Base-by-base conservation (phyloP, 1,140 invertebrate species). In the Hypsibius dujardini region DNA sequence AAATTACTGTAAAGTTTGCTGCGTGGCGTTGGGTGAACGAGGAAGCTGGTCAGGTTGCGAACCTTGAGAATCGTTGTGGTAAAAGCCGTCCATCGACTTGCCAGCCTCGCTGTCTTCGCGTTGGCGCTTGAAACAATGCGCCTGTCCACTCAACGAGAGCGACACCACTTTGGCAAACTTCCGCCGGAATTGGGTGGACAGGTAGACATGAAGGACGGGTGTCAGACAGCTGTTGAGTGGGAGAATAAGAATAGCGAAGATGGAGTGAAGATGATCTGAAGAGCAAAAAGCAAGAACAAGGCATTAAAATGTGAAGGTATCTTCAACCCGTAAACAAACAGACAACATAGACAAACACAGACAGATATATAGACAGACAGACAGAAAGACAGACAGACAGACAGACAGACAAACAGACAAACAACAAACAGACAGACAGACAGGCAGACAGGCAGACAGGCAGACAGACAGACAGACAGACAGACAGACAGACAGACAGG, bases 201-300 rank as follows among this genome's bases (percentile, higher is more conserved):
- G 12, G 12, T 67, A 45, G 12, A 45, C 62, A 67, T 67, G 62
- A 7, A 67, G 62, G 3, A 67, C 12, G 7, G 62, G 62, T 15
- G 62, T 67, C 12, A 67, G 62, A 42, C 12, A 67, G 42, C 62
- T 67, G 42, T 67, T 67, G 12, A 45, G 12, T 42, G 62, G 62
- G 12, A 67, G 62, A 12, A 67, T 45, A 7, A 67, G 3, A 7
- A 67, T 67, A 3, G 62, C 62, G 62, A 15, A 67, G 7, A 67
- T 15, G 12, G 62, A 67, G 62, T 67, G 62, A 12, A 67, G 7
- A 67, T 67, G 62, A 67, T 67, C 62, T 67, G 62, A 3, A 67
- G 45, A 15, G 3, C 7, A n/a, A 56, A 56, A 56, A 56, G 7
- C 50, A 56, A 56, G 28, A 28, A 28, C 28, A 28, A 28, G 28